Percentiles rank a stretch among this genome's conserved stretches.
Conservation (phyloP, 2,113 vertebrate genomes). For the Typhlomys cinereus region DNA sequence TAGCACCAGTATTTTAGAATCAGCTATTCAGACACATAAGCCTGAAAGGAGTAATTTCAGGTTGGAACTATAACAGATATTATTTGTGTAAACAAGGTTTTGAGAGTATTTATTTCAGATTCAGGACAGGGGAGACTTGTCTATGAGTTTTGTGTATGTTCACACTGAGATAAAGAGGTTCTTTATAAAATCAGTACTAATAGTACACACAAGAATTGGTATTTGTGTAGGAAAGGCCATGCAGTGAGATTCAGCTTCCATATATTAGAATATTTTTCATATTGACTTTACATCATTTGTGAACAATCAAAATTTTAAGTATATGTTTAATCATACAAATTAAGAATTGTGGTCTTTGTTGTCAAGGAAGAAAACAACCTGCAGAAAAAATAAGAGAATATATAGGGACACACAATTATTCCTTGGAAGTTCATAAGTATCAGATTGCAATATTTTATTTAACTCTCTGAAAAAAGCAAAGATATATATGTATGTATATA, state of each 20-base stretch:
- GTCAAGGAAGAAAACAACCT: too few species aligned
- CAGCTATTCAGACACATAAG: background rate
- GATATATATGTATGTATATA: too few species aligned
- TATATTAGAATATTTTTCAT: background rate
- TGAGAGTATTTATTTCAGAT: background rate
- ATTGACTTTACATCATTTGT: background rate
- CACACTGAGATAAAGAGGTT: background rate
- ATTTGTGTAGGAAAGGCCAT: background rate
- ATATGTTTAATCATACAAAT: background rate
- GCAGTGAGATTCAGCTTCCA: background rate
- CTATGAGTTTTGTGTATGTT: background rate
- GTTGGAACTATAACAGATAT: too few species aligned
- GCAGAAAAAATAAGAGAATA: background rate
- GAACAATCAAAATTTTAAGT: background rate
- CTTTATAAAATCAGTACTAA: background rate
- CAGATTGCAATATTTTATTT: background rate
- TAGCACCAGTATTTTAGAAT: background rate
- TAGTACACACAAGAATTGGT: background rate
- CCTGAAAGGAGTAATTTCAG: background rate
- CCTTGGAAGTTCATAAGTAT: background rate
- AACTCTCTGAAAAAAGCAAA: background rate
- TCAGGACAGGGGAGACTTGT: background rate
- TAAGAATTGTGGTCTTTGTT: too few species aligned
- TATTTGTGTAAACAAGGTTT: too few species aligned
- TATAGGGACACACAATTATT: background rate